Percentiles rank a stretch among this genome's conserved stretches.
Evolutionary conservation across 2,797 vertebrate genomes (phyloP).

Genomic region (Capromys pilorides): DNA sequence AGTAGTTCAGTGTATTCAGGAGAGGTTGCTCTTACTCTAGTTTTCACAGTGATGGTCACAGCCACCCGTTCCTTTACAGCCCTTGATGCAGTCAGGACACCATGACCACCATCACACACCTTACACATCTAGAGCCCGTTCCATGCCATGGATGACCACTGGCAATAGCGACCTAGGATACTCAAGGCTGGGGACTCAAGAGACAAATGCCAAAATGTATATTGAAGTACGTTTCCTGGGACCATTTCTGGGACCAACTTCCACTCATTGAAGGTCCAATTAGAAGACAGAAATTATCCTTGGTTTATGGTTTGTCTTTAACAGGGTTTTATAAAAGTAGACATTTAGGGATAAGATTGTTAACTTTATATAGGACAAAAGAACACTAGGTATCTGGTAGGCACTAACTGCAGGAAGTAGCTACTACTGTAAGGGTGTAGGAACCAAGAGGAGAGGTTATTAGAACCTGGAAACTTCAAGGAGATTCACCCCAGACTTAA

Average conservation of each 20-base stretch:
- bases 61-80: background rate
- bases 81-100: background rate
- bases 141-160: fast-evolving
- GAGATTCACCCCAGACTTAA: background rate
- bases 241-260: background rate
- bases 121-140: fast-evolving
- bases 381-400: background rate
- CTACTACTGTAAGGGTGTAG: too few species aligned
- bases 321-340: background rate
- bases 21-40: background rate
- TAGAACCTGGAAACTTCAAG: background rate
- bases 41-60: fast-evolving
- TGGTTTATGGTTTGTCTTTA: background rate
- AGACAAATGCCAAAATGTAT: background rate
- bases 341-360: background rate
- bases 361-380: background rate
- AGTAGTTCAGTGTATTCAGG: background rate
- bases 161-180: background rate
- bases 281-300: background rate
- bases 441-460: background rate
- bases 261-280: background rate
- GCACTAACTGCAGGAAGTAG: background rate
- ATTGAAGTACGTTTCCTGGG: background rate
- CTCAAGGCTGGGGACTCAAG: background rate
- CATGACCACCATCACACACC: background rate